Evolutionary conservation across 2,888 invertebrate genomes (phyloP).

Genomic region (Scaeva pyrastri): DNA sequence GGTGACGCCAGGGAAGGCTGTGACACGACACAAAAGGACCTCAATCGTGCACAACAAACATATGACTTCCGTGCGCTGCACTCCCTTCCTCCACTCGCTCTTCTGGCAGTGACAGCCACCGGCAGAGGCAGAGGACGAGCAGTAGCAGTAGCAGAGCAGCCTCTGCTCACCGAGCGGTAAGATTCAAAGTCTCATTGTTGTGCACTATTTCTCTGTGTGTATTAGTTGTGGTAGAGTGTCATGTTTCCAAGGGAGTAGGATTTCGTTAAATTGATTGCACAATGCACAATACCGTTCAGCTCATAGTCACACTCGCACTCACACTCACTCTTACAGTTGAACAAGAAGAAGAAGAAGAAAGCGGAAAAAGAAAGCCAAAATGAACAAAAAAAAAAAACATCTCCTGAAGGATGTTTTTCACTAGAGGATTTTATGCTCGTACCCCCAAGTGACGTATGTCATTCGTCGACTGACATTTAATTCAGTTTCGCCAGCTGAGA

Average conservation of each 20-base stretch:
- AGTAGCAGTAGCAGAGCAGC: too few relatives aligned
- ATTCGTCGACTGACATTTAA: slow-evolving; percentile 75
- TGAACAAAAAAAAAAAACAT: slow-evolving; percentile 18
- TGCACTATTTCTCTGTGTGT: slow-evolving; percentile 24
- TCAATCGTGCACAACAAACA: slow-evolving; percentile 67
- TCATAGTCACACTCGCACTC: slow-evolving; percentile 19
- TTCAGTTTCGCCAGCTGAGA: slow-evolving; percentile 68
- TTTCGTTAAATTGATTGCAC: slow-evolving; percentile 61
- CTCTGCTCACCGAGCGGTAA: slow-evolving; percentile 29
- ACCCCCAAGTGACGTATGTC: slow-evolving; percentile 63
- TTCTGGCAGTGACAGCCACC: slow-evolving; percentile 61
- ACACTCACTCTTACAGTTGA: too few relatives aligned
- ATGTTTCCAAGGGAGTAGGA: slow-evolving; percentile 42
- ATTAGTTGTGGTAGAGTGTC: slow-evolving; percentile 32
- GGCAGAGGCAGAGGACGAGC: too few relatives aligned
- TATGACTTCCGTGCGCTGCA: slow-evolving; percentile 55
- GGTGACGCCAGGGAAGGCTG: neutral
- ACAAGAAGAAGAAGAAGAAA: neutral
- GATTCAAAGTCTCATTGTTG: slow-evolving; percentile 64
- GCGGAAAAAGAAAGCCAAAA: neutral
- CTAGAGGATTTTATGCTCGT: slow-evolving; percentile 39
- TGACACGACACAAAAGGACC: slow-evolving; percentile 61
- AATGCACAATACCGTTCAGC: slow-evolving; percentile 41
- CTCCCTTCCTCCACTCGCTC: neutral
- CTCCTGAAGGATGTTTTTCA: slow-evolving; percentile 66